A percentile compares a stretch with the other conserved stretches of the same genome.
These are phyloP conservation scores for Pyrgilauda ruficollis DNA, from an alignment of 2,113 vertebrate species.

Conservation along the genomic window DNA sequence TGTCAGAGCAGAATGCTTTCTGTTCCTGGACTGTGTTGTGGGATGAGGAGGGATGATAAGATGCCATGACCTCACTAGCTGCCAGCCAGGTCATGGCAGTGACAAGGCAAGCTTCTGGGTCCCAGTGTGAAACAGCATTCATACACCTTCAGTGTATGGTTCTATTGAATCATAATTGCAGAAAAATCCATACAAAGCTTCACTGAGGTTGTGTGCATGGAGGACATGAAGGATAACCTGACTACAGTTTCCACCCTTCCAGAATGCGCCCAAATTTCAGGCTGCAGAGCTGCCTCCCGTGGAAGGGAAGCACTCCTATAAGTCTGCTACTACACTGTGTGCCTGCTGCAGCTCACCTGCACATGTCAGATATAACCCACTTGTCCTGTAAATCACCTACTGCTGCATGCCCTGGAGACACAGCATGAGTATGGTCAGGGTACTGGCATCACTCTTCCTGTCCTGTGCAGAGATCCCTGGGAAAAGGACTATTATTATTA, in stretches of 20 bases:
- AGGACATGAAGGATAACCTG: neutral
- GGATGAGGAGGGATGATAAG: neutral
- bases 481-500: neutral
- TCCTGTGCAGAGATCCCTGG: neutral
- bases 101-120: neutral
- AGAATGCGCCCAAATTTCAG: neutral
- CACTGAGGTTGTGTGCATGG: accelerated
- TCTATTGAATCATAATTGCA: neutral
- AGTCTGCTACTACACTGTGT: neutral
- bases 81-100: neutral
- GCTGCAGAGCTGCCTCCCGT: neutral
- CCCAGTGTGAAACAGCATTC: neutral
- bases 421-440: neutral
- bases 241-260: neutral
- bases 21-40: neutral
- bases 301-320: neutral
- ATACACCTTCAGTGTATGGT: neutral
- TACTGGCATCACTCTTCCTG: neutral
- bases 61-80: neutral
- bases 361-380: neutral
- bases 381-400: neutral
- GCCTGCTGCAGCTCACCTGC: neutral
- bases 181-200: neutral
- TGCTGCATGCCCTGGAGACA: neutral
- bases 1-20: neutral